phyloP scores from a whole-genome alignment of 1,140 invertebrate species.

The Drosophila pectinifera region DNA sequence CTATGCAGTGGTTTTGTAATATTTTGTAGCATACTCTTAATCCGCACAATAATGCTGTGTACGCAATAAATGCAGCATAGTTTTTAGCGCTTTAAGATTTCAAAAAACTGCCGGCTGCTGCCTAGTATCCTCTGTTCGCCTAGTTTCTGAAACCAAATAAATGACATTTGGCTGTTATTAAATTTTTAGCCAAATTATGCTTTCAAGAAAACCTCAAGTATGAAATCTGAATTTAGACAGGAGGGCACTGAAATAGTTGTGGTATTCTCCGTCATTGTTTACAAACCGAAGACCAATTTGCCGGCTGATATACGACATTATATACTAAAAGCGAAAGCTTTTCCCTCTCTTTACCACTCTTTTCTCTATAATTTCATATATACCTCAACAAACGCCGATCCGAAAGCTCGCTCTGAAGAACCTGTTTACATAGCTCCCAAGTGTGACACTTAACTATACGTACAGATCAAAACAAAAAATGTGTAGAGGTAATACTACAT shows the following conservation, averaged over 20 bases:
- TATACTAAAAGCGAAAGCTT: background rate
- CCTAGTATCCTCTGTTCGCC: no score
- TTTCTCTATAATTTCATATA: background rate
- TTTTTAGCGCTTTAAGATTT: no score
- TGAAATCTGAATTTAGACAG: constrained; percentile 85
- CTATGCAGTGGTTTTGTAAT: no score
- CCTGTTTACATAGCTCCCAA: background rate
- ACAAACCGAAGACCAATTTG: background rate
- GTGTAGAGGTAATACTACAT: background rate
- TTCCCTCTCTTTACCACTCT: background rate
- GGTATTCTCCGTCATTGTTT: constrained; percentile 36
- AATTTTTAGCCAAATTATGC: no score
- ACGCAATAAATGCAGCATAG: no score
- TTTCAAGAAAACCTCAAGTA: no score
- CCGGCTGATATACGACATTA: constrained; percentile 1
- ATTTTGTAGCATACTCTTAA: no score
- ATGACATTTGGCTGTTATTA: no score
- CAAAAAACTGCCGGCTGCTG: no score
- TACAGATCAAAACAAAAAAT: constrained; percentile 9
- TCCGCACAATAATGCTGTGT: no score
- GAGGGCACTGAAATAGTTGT: constrained; percentile 41
- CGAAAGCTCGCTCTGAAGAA: constrained; percentile 7
- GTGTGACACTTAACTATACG: background rate
- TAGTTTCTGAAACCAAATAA: no score
- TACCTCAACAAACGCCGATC: constrained; percentile 16